Base-by-base conservation (phyloP, 1,140 invertebrate species). In the Neoseiulus cucumeris region DNA sequence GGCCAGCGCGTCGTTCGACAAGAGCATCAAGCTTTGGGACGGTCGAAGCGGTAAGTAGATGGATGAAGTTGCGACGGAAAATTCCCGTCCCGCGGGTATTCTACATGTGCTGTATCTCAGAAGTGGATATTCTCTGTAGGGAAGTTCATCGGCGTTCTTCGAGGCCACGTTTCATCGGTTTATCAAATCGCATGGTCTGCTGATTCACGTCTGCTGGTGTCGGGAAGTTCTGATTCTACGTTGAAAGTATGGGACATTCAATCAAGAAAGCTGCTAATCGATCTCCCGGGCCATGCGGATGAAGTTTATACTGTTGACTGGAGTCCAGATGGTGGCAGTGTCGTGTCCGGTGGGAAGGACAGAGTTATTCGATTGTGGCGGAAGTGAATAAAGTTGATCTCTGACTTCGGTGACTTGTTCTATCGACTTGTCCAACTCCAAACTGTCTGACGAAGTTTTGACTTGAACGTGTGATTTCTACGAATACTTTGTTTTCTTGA, bases 221-320 rank as follows among this genome's bases (percentile, higher is more conserved):
- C 90, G 70, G 91, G 89, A 12, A 97, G 93, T 79, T 87, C 91
- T 12, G 96, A 99, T 79, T 98, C 95, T 1, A 99, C 96, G 17
- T 77, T 98, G 14, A 99, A 99, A 84, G 86, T 94, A 45, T 95
- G 91, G 91, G 87, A 82, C 74, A 82, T 93, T 72, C 85, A 87
- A 73, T 87, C 81, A 0, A 87, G 86, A 68, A 93, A 92, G 73
- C 74, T 98, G n/a, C 81, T 86, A 64, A 78, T 87, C 70, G 95
- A 99, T 80, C 80, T 99, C 66, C 96, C 96, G 9, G 96, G 96
- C 0, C 95, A 99, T 82, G 91, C 89, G n/a, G 94, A 98, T 80
- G 91, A 98, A 78, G 78, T 99, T 18, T 99, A 87, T 80, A 90
- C 91, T 17, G 89, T 98, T 2, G 96, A 99, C 77, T 99, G 96